Evolutionary conservation across 2,113 vertebrate genomes (phyloP).

Genomic region (Grallaria varia): DNA sequence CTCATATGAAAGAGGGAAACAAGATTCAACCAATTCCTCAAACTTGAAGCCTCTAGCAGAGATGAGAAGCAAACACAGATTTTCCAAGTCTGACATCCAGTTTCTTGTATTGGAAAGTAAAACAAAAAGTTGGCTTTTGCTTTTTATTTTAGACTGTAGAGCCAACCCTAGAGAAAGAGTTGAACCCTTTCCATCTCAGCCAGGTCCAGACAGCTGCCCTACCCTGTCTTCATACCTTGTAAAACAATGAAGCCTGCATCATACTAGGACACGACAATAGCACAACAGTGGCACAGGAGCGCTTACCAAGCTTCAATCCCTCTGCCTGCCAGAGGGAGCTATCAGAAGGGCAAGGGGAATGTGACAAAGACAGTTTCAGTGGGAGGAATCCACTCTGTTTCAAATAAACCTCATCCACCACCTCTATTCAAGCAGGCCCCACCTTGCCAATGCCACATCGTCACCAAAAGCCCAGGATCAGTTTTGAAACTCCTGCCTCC

Average conservation of each 20-base stretch:
- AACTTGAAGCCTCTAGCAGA: not conserved
- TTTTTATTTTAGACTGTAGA: not conserved
- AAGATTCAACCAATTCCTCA: not conserved
- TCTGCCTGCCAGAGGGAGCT: not conserved
- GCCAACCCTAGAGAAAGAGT: not conserved
- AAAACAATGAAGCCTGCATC: not conserved
- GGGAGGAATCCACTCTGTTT: not conserved
- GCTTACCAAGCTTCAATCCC: not conserved
- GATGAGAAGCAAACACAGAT: not conserved
- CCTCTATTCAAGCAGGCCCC: not conserved
- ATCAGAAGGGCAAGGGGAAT: not conserved
- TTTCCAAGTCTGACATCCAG: not conserved
- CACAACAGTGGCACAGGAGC: not conserved
- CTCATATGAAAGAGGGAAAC: not conserved
- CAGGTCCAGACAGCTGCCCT: not conserved
- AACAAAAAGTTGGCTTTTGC: fast-evolving
- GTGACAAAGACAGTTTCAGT: not conserved
- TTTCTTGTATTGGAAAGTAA: not conserved
- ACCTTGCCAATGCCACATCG: fast-evolving
- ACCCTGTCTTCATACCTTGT: not conserved
- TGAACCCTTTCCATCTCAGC: not conserved
- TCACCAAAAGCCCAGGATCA: not conserved
- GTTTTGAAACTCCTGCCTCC: not conserved
- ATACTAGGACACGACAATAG: not conserved
- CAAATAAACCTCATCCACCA: not conserved